These are phyloP conservation scores for Montipora foliosa DNA, from an alignment of 64 coral and sea anemone genomes.

Conservation along the genomic window DNA sequence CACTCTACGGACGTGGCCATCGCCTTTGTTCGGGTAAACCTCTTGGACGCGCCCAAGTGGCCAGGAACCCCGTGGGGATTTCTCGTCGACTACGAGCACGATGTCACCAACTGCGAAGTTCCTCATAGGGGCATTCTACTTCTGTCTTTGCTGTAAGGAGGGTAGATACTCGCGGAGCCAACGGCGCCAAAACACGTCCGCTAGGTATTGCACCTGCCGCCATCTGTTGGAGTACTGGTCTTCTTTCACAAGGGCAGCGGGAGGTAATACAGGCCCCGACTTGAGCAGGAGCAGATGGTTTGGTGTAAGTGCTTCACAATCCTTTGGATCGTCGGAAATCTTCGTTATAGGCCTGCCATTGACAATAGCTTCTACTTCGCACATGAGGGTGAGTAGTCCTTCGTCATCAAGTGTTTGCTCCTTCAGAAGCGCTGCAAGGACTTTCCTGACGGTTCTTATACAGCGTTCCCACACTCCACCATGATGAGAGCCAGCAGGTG, in stretches of 20 bases:
- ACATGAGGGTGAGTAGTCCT: conserved; percentile 44
- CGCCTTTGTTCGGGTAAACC: background rate
- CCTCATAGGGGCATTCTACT: conserved; percentile 5
- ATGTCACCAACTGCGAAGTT: conserved; percentile 32
- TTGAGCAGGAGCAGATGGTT: background rate
- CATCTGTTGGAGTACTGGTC: background rate
- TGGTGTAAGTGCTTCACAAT: conserved; percentile 18
- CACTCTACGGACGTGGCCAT: conserved; percentile 38
- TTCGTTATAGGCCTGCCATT: conserved; percentile 45
- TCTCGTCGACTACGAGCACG: conserved; percentile 20
- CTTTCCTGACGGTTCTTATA: conserved; percentile 52
- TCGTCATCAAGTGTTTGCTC: conserved; percentile 60
- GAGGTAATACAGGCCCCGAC: background rate
- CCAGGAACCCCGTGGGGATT: conserved; percentile 1
- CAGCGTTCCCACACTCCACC: conserved; percentile 65
- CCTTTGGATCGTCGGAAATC: conserved; percentile 29
- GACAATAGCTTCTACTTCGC: conserved; percentile 47
- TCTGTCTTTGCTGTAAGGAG: conserved; percentile 4
- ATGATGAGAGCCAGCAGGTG: conserved; percentile 10
- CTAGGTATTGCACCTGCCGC: conserved; percentile 6
- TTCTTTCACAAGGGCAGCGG: background rate
- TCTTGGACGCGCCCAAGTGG: conserved; percentile 27
- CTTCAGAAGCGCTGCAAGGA: conserved; percentile 12
- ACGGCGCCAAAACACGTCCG: background rate
- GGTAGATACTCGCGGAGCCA: background rate